Base-by-base conservation (phyloP, 2,113 vertebrate genomes). In the Mesocricetus auratus region DNA sequence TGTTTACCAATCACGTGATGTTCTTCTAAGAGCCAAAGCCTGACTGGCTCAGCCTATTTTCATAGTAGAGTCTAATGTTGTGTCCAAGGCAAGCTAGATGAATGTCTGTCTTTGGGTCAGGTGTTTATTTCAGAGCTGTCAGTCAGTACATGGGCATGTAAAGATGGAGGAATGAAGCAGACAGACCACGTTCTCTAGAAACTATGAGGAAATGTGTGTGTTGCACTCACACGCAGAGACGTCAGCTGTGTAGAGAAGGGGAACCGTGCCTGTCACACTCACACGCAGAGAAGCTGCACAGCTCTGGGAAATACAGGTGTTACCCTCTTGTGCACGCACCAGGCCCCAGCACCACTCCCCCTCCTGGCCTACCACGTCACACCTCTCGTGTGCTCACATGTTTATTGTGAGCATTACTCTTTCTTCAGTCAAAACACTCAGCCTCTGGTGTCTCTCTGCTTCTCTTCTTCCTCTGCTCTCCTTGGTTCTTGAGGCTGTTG, bases 401-500 rank as follows among this genome's bases (percentile, higher is more conserved):
- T 60, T 62, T 17, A 62, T 56, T 29, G 5, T 36, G 69, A 16
- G 4, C 24, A 45, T 42, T 42, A 29, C n/a, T 50, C 56, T 45
- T 71, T 24, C 75, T 78, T 26, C 36, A 56, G 4, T 92, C 39
- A 62, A 85, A 62, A 50, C 62, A 39, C 45, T 87, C 33, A 15
- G 29, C 22, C 26, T 66, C 21, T n/a, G 8, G 1, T 66, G 39
- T 31, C 60, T 47, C 60, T 45, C 39, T 47, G 42, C 5, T 47
- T 47, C 29, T 11, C 21, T 45, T 71, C 39, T 88, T 71, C 45
- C 50, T 78, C 22, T 79, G 26, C 17, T 93, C 79, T 83, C 53
- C 56, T 89, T 85, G 56, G 47, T 77, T 89, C 93, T 86, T 86
- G 16, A 22, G 82, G 90, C 64, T 89, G n/a, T 64, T 79, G 1